These are phyloP conservation scores for Acrobasis suavella DNA, from an alignment of 2,888 invertebrate species.

Conservation along the genomic window DNA sequence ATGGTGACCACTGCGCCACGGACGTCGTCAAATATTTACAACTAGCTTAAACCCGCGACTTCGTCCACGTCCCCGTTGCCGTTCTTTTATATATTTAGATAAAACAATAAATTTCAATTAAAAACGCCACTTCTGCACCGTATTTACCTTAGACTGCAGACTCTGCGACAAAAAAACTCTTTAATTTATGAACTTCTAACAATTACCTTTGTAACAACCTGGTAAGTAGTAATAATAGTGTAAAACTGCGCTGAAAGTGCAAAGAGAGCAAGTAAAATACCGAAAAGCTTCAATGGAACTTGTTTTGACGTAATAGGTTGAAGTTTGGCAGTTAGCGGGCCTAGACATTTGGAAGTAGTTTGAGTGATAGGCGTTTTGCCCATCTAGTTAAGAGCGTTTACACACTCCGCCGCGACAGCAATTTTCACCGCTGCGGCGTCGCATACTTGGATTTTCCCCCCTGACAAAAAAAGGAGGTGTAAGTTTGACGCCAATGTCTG, in stretches of 20 bases:
- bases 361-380: slow-evolving; percentile 2
- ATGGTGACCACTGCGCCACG: too few relatives aligned
- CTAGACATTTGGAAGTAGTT: slow-evolving; percentile 34
- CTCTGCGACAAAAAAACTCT: background rate
- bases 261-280: slow-evolving; percentile 33
- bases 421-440: too few relatives aligned
- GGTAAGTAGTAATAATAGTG: background rate
- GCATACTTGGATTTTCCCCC: too few relatives aligned
- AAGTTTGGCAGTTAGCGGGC: slow-evolving; percentile 45
- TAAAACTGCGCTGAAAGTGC: slow-evolving; percentile 8
- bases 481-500: too few relatives aligned
- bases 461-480: too few relatives aligned
- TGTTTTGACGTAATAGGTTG: slow-evolving; percentile 45
- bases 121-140: too few relatives aligned
- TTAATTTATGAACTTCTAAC: background rate
- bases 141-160: background rate
- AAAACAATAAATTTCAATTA: too few relatives aligned
- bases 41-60: too few relatives aligned
- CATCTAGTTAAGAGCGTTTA: background rate
- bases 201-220: slow-evolving; percentile 1
- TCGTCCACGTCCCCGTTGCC: too few relatives aligned
- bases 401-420: too few relatives aligned
- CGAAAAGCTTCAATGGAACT: slow-evolving; percentile 43
- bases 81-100: too few relatives aligned
- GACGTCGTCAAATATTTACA: too few relatives aligned